Evolutionary conservation across 2,797 vertebrate species (phyloP).

Genomic region (Mus caroli): DNA sequence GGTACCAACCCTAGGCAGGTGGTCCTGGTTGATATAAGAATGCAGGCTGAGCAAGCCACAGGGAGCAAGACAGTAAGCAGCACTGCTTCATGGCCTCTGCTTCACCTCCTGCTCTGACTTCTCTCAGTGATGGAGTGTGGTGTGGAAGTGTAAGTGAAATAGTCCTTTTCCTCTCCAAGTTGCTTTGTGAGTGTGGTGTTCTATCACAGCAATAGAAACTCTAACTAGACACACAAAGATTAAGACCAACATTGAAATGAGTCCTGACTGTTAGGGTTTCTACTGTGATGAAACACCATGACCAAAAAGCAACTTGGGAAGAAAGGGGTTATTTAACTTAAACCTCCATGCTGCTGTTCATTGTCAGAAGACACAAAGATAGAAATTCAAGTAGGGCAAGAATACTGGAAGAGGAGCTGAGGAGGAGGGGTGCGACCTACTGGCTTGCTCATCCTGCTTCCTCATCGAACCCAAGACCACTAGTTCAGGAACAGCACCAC

Average conservation of each 20-base stretch:
- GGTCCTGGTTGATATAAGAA: neutral
- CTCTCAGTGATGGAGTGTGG: neutral
- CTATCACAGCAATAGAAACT: neutral
- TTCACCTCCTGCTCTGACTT: neutral
- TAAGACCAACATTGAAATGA: neutral
- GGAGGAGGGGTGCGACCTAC: neutral
- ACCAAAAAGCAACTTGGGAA: neutral
- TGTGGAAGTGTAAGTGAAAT: neutral
- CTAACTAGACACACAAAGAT: neutral
- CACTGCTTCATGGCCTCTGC: neutral
- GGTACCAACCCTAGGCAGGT: neutral
- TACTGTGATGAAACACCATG: neutral
- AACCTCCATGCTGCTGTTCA: neutral
- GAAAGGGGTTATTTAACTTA: neutral
- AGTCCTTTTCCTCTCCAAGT: neutral
- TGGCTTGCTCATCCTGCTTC: neutral
- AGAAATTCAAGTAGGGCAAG: neutral
- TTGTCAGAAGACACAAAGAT: neutral
- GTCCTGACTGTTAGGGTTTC: neutral
- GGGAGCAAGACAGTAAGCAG: neutral
- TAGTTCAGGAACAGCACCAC: neutral
- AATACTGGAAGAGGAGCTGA: neutral
- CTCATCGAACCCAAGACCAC: neutral
- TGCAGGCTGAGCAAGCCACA: neutral
- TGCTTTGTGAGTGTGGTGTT: neutral